A percentile compares a stretch with the other conserved stretches of the same genome.
These are phyloP conservation scores for Philypnodon macrostomus DNA, from an alignment of 2,797 vertebrate genomes.

Conservation along the genomic window DNA sequence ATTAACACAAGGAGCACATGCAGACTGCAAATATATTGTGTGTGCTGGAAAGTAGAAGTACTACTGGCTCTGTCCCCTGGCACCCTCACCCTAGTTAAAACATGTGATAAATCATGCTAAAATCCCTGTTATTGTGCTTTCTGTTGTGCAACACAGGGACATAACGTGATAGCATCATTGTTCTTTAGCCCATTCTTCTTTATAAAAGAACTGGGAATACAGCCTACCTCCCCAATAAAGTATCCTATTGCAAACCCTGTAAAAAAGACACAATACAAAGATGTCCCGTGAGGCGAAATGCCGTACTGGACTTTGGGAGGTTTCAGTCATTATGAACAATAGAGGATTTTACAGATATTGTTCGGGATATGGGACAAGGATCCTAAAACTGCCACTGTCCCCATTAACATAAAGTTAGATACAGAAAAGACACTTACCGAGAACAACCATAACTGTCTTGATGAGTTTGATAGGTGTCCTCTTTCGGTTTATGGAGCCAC, in stretches of 20 bases:
- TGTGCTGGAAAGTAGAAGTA: no score
- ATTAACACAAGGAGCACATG: no score
- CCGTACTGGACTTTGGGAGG: no score
- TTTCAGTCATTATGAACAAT: no score
- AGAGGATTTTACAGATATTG: conserved; percentile 1
- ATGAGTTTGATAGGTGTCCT: conserved; percentile 93
- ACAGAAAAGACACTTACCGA: conserved; percentile 83
- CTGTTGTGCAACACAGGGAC: background rate
- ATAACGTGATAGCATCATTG: conserved; percentile 1
- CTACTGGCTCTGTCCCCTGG: no score
- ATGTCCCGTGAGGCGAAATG: conserved; percentile 6
- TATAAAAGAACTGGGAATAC: conserved; percentile 15
- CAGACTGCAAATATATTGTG: no score
- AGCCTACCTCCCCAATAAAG: conserved; percentile 13
- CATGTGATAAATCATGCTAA: no score
- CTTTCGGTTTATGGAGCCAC: conserved; percentile 88
- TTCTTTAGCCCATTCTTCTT: background rate
- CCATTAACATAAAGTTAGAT: background rate
- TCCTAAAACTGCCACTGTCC: background rate
- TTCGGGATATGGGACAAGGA: no score
- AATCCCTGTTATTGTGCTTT: no score
- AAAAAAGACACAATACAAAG: conserved; percentile 13
- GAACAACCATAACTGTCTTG: conserved; percentile 95
- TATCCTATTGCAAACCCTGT: conserved; percentile 42
- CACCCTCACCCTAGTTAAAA: no score